Base-by-base conservation (phyloP, 2,797 vertebrate species). In the Morus bassanus region DNA sequence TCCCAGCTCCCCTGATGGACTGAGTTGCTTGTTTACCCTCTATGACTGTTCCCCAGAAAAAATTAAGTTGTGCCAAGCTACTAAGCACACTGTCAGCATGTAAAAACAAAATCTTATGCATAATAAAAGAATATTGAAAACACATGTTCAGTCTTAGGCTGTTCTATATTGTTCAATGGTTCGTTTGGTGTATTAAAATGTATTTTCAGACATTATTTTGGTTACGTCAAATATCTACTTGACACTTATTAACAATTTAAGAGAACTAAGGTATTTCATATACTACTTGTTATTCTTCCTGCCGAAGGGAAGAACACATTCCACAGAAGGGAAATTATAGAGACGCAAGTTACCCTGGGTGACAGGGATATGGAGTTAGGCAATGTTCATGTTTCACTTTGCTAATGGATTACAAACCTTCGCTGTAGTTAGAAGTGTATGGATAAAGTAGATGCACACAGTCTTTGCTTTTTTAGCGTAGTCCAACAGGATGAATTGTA, bases 401-500 rank as follows among this genome's bases (percentile, higher is more conserved):
- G 51, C 73, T 93, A 91, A 91, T 61, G 61, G 57, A 79, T 80
- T 89, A 73, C 68, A 95, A 78, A 61, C 69, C 33, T 56, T 37
- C 57, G 69, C 72, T 30, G 88, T 75, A 72, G 68, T 72, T 74
- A 92, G 64, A 87, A 94, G 50, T 0, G 3, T 51, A 73, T 59
- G 59, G 79, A 73, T 90, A 87, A 90, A 88, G 85, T 59, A 85
- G 65, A 95, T 48, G 53, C 43, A 85, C 37, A 64, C 24, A 89
- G 23, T 72, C 50, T 91, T 91, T 88, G 50, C 50, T 92, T 93
- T 95, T 91, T 68, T 43, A 88, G 39, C 56, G 45, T 59, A 96
- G 95, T 86, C 91, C 96, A 93, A 95, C 54, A 95, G 83, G 82
- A 96, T 94, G 85, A 35, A 43, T 78, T 77, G 14, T 76, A 84